Conservation (phyloP, 2,113 vertebrate species). For the Forbesichthys papilliferus region DNA sequence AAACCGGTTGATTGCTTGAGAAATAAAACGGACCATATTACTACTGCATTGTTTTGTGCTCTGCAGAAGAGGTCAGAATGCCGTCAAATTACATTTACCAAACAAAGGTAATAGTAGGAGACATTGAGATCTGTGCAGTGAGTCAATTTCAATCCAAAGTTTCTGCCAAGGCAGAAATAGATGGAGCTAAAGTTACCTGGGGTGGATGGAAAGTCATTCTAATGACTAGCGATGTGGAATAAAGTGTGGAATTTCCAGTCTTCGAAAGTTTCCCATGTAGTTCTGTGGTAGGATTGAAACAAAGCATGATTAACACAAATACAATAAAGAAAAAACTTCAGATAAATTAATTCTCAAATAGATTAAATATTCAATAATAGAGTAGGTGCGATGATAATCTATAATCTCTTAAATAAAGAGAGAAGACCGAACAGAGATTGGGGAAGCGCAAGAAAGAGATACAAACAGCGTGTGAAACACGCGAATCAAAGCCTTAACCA, state of each 20-base stretch:
- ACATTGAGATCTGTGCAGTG: background rate
- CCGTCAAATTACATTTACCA: too few relatives aligned
- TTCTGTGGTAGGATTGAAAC: background rate
- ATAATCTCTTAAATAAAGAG: background rate
- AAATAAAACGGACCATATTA: too few relatives aligned
- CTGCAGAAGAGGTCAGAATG: too few relatives aligned
- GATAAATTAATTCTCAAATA: background rate
- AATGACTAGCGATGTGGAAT: background rate
- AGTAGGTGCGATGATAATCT: slow-evolving; percentile 1
- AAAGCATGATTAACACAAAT: background rate
- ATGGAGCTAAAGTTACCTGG: background rate
- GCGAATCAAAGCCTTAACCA: background rate
- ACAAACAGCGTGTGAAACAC: background rate
- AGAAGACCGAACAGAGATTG: background rate
- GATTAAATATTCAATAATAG: slow-evolving; percentile 15
- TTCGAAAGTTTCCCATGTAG: background rate
- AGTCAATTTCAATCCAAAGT: background rate
- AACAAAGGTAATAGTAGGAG: too few relatives aligned
- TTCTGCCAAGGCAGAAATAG: background rate
- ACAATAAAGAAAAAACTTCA: background rate
- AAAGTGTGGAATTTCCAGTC: background rate
- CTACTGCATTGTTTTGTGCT: too few relatives aligned
- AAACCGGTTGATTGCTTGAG: too few relatives aligned
- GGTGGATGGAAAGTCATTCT: background rate
- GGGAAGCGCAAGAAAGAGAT: background rate